phyloP scores from a whole-genome alignment of 1,140 invertebrate genomes.

The Heliconius hermathena region DNA sequence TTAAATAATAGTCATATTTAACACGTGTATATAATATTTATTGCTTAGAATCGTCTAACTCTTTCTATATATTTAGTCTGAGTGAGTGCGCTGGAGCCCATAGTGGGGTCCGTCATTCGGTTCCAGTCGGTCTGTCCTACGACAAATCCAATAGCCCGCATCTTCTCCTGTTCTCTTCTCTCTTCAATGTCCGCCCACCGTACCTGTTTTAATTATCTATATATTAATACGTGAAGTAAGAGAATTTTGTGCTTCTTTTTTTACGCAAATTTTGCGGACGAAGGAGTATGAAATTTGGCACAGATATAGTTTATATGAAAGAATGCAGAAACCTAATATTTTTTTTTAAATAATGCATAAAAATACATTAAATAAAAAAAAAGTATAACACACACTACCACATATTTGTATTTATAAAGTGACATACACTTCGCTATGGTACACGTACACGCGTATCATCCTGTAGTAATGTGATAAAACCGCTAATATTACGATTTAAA shows the following conservation, averaged over 20 bases:
- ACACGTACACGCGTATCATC: too few relatives aligned
- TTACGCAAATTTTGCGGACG: too few relatives aligned
- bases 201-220: constrained; percentile 85
- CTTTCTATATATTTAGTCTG: constrained; percentile 96
- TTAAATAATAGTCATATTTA: constrained; percentile 2
- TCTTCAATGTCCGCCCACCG: constrained; percentile 99
- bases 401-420: too few relatives aligned
- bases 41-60: constrained; percentile 55
- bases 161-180: constrained; percentile 92
- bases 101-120: constrained; percentile 95
- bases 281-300: too few relatives aligned
- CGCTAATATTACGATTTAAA: constrained; percentile 35
- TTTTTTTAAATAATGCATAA: too few relatives aligned
- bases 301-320: too few relatives aligned
- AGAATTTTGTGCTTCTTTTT: too few relatives aligned
- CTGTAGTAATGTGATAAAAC: constrained; percentile 60
- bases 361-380: too few relatives aligned
- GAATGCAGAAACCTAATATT: too few relatives aligned
- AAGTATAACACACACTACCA: too few relatives aligned
- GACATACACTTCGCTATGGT: too few relatives aligned
- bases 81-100: constrained; percentile 92
- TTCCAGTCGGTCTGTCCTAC: constrained; percentile 97
- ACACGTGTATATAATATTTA: constrained; percentile 25
- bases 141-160: constrained; percentile 96
- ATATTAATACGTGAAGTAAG: too few relatives aligned